A percentile compares a stretch with the other conserved stretches of the same genome.
phyloP scores from a whole-genome alignment of 2,888 invertebrate genomes.

The Pteria penguin region DNA sequence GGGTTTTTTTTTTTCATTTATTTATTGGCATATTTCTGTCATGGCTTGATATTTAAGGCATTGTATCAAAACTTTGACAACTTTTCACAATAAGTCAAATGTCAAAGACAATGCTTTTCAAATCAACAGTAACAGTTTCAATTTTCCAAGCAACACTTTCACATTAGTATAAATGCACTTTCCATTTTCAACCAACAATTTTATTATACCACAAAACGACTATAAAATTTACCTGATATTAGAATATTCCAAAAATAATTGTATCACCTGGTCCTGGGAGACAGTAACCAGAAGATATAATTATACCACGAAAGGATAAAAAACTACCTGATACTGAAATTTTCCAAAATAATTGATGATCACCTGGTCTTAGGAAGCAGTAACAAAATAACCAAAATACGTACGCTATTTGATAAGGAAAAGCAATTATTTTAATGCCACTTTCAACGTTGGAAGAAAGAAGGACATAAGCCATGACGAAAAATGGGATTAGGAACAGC shows the following conservation, averaged over 20 bases:
- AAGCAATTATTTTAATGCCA: no score
- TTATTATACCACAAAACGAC: not conserved
- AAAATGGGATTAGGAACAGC: not conserved
- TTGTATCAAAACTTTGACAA: not conserved
- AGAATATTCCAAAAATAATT: not conserved
- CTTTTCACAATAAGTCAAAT: not conserved
- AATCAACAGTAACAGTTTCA: not conserved
- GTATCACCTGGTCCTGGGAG: not conserved
- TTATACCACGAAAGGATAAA: not conserved
- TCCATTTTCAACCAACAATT: no score
- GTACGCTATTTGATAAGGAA: no score
- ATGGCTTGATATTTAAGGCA: not conserved
- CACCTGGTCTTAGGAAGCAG: no score
- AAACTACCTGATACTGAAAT: not conserved
- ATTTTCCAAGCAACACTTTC: not conserved
- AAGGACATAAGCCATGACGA: not conserved
- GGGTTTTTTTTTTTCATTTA: no score
- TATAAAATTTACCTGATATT: not conserved
- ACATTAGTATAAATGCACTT: not conserved
- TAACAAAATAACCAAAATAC: no score
- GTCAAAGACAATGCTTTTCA: not conserved
- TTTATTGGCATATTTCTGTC: not conserved
- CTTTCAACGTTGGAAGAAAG: no score
- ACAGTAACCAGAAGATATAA: not conserved
- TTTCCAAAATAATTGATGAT: no score